Conservation (phyloP, 2,797 vertebrate genomes). For the Leptatherina wallacei region DNA sequence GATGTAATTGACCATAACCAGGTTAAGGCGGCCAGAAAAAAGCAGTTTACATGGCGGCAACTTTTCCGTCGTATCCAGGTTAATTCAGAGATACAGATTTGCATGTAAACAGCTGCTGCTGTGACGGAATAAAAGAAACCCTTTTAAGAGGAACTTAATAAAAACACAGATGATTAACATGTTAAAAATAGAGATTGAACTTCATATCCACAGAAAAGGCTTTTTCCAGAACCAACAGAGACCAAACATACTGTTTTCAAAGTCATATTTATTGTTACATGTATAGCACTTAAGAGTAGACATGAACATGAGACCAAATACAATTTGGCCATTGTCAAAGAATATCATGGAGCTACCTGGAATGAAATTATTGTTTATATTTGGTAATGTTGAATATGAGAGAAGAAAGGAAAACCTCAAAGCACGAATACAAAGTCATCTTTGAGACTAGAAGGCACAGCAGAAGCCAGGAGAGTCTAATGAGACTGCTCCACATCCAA, state of each 20-base stretch:
- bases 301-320: slow-evolving; percentile 81
- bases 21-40: too few relatives aligned
- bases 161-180: not conserved
- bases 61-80: too few relatives aligned
- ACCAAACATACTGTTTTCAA: slow-evolving; percentile 57
- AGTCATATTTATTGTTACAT: slow-evolving; percentile 78
- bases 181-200: not conserved
- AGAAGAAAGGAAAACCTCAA: slow-evolving; percentile 63
- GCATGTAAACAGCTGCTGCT: not conserved
- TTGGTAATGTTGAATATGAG: slow-evolving; percentile 76
- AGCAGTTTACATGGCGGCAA: too few relatives aligned
- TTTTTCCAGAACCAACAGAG: not conserved
- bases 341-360: slow-evolving; percentile 75
- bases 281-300: slow-evolving; percentile 77
- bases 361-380: slow-evolving; percentile 70
- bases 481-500: slow-evolving; percentile 62
- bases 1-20: too few relatives aligned
- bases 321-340: slow-evolving; percentile 78
- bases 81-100: not conserved
- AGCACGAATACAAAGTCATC: slow-evolving; percentile 50
- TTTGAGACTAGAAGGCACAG: slow-evolving; percentile 74
- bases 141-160: not conserved
- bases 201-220: not conserved
- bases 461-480: slow-evolving; percentile 72
- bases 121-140: not conserved